These are phyloP conservation scores for Pentalonia nigronervosa DNA, from an alignment of 1,140 invertebrate genomes.

Conservation along the genomic window DNA sequence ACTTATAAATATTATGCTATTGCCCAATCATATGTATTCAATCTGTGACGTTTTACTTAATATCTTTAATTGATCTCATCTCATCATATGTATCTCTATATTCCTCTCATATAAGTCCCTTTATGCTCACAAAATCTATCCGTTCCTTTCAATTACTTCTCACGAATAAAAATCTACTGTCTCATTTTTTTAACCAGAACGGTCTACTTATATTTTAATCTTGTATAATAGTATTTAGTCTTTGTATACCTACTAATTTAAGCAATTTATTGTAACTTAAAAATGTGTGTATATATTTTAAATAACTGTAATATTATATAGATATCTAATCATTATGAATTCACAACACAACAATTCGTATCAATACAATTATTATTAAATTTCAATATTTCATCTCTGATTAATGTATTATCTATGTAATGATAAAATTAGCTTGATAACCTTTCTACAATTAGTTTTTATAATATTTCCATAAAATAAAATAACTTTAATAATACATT, in stretches of 20 bases:
- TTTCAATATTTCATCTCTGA: not conserved
- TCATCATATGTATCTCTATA: too few species aligned
- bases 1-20: too few species aligned
- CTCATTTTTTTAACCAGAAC: not conserved
- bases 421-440: not conserved
- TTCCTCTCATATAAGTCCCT: too few species aligned
- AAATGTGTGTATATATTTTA: not conserved
- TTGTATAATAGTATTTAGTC: too few species aligned
- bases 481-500: not conserved
- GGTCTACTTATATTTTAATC: not conserved
- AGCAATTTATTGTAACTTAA: not conserved
- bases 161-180: not conserved
- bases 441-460: not conserved
- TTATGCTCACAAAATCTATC: too few species aligned
- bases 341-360: not conserved
- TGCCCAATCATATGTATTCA: too few species aligned
- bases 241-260: not conserved
- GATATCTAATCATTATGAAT: not conserved
- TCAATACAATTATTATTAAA: not conserved
- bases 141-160: not conserved
- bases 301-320: not conserved
- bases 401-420: not conserved
- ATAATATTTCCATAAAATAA: not conserved
- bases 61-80: too few species aligned
- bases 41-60: too few species aligned